Base-by-base conservation (phyloP, 2,888 invertebrate species). In the Chalcosyrphus nemorum region DNA sequence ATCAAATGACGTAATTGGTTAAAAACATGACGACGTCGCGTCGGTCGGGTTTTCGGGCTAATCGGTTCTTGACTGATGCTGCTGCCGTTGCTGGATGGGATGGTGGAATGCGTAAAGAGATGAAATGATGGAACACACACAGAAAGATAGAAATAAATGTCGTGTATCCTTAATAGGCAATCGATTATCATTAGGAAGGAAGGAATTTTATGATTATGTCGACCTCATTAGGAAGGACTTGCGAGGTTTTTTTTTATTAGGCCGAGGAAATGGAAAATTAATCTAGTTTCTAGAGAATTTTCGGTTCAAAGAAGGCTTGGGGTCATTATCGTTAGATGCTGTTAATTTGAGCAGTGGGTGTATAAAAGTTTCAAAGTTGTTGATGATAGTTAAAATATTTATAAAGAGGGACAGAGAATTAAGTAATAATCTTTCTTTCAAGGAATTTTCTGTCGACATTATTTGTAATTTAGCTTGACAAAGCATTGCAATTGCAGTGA, bases 101-200 rank as follows among this genome's bases (percentile, higher is more conserved):
- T 7, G 0, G 47, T 6, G n/a, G n/a, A n/a, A n/a, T 11, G 59
- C 9, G 47, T 45, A 24, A 4, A 4, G 24, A 24, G 24, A 4
- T 24, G n/a, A 5, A 50, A 27, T 17, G 57, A 70, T 59, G 45
- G 17, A 56, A 56, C 35, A 21, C 7, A 56, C 35, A 21, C 7
- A 54, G 9, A 15, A 19, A 56, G 38, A 29, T 29, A 52, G 35
- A 35, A 70, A 76, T 76, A 50, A 63, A 57, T 68, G 50, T 63
- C 71, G 61, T 84, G 74, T 75, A 54, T 24, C 35, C 70, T 45
- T 45, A 61, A 77, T 70, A 68, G 84, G 84, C 74, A 74, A 75
- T 80, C 84, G 84, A 84, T 84, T 84, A 80, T 74, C 75, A 80
- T 84, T 80, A 84, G 56, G 63, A 54, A 29, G 56, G 52, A 59